Conservation (phyloP, 2,888 invertebrate species). For the Machimus atricapillus region DNA sequence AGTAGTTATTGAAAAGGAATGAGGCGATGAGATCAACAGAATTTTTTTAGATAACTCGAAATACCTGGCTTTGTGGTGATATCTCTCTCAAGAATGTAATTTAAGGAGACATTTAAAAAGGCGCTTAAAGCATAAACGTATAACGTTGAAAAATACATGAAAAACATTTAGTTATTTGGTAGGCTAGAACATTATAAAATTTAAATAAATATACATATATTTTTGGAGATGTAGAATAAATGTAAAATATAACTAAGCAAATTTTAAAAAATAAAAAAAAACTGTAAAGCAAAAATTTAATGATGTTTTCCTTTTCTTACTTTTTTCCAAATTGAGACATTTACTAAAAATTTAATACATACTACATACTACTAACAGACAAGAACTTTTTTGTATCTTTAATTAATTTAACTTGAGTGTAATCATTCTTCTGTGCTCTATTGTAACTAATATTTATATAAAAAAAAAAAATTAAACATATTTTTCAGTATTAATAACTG, state of each 20-base stretch:
- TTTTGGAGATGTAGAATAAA: conserved; percentile 41
- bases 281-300: neutral
- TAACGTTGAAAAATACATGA: conserved; percentile 18
- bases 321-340: neutral
- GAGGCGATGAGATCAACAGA: neutral
- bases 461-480: too few species aligned
- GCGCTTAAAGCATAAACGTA: neutral
- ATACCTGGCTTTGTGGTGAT: conserved; percentile 35
- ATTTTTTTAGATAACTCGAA: conserved; percentile 24
- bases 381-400: too few species aligned
- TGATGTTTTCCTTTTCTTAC: neutral
- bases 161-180: conserved; percentile 18
- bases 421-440: too few species aligned
- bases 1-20: neutral
- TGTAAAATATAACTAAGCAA: conserved; percentile 24
- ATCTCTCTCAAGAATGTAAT: conserved; percentile 1
- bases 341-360: neutral
- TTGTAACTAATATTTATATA: too few species aligned
- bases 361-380: too few species aligned
- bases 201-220: conserved; percentile 42
- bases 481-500: too few species aligned
- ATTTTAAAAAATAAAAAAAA: conserved; percentile 6
- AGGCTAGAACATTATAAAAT: conserved; percentile 36
- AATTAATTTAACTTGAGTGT: too few species aligned
- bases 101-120: conserved; percentile 9